Evolutionary conservation across 37 sponge, comb jelly and placozoan genomes (phyloP).

Genomic region (Eunapius fragilis): DNA sequence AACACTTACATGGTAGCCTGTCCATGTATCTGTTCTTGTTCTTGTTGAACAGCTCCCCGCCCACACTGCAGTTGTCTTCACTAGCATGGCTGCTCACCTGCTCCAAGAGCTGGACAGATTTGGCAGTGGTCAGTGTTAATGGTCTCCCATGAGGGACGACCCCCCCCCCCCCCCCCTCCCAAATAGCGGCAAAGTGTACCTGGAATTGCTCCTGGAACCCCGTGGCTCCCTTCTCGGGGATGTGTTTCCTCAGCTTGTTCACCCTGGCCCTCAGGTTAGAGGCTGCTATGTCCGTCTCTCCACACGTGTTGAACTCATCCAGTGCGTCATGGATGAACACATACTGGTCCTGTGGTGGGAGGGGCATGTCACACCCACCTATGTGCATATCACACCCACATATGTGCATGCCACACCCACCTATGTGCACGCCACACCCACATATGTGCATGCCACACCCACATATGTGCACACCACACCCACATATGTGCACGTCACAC

Average conservation of each 20-base stretch:
- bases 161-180: neutral
- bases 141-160: neutral
- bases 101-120: constrained; percentile 44
- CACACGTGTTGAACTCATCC: constrained; percentile 68
- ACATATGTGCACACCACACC: too few relatives aligned
- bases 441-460: too few relatives aligned
- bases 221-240: constrained; percentile 48
- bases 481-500: too few relatives aligned
- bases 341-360: constrained; percentile 58
- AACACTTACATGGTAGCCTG: constrained; percentile 47
- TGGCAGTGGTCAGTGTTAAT: neutral
- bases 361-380: neutral
- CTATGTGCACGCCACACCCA: constrained; percentile 79
- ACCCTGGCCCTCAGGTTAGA: constrained; percentile 29
- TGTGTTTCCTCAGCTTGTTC: constrained; percentile 28
- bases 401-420: constrained; percentile 12
- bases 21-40: constrained; percentile 52
- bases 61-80: constrained; percentile 46
- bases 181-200: neutral
- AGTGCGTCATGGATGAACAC: constrained; percentile 81
- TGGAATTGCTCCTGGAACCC: constrained; percentile 55
- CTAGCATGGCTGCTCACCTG: constrained; percentile 56
- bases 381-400: too few relatives aligned
- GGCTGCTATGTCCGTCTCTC: constrained; percentile 52
- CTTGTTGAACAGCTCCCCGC: constrained; percentile 57